A percentile compares a stretch with the other conserved stretches of the same genome.
phyloP scores from a whole-genome alignment of 2,888 invertebrate genomes.

The Drosophila paracracens region DNA sequence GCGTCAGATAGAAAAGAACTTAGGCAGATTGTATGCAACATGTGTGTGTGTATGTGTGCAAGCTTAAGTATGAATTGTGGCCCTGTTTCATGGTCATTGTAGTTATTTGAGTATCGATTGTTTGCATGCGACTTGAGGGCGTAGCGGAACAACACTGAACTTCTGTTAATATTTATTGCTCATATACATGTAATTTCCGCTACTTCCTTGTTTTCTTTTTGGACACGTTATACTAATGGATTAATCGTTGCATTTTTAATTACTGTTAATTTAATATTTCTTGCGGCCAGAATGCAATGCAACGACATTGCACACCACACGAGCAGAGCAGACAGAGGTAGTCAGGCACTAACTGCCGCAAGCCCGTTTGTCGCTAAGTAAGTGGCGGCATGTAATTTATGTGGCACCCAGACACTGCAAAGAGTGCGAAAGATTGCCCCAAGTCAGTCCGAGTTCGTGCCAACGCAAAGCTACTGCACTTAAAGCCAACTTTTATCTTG shows the following conservation, averaged over 20 bases:
- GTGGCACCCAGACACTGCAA: slow-evolving; percentile 46
- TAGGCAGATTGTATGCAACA: slow-evolving; percentile 28
- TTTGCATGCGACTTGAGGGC: slow-evolving; percentile 34
- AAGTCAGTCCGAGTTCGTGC: slow-evolving; percentile 22
- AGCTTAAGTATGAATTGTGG: slow-evolving; percentile 21
- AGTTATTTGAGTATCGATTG: slow-evolving; percentile 77
- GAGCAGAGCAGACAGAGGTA: background rate
- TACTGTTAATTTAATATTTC: slow-evolving; percentile 63
- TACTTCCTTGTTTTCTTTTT: background rate
- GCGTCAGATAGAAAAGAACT: slow-evolving; percentile 48
- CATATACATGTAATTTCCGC: slow-evolving; percentile 2
- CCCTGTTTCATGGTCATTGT: slow-evolving; percentile 55
- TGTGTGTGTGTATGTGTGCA: slow-evolving; percentile 4
- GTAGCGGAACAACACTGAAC: background rate
- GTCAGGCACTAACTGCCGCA: slow-evolving; percentile 24
- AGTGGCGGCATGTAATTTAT: slow-evolving; percentile 76
- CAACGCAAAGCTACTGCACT: slow-evolving; percentile 28
- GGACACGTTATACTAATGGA: slow-evolving; percentile 58
- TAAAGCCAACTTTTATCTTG: slow-evolving; percentile 7
- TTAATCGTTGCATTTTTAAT: slow-evolving; percentile 68
- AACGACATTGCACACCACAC: slow-evolving; percentile 12
- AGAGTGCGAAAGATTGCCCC: slow-evolving; percentile 63
- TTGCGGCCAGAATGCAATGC: slow-evolving; percentile 20
- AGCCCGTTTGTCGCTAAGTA: slow-evolving; percentile 61
- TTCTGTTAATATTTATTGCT: slow-evolving; percentile 25